Conservation (phyloP, 2,888 invertebrate species). For the Autographa gamma region DNA sequence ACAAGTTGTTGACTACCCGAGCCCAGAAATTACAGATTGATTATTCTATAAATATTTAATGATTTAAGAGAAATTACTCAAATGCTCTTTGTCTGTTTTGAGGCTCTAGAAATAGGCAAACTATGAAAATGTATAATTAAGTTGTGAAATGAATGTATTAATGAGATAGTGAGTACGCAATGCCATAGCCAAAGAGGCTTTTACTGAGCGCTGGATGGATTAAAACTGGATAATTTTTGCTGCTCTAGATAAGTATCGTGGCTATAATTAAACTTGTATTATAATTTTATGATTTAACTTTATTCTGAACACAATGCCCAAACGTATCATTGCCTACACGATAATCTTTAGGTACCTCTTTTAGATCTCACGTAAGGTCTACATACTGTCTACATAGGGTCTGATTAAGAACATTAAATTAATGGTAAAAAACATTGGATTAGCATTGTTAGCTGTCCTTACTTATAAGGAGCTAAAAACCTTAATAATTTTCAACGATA, state of each 20-base stretch:
- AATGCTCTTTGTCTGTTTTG: conserved; percentile 14
- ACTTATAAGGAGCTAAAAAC: too few species aligned
- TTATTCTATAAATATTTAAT: conserved; percentile 42
- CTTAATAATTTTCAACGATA: too few species aligned
- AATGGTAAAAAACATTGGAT: too few species aligned
- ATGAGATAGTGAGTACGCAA: neutral
- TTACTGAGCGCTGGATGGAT: conserved; percentile 4
- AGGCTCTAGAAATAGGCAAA: neutral
- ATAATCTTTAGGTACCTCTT: too few species aligned
- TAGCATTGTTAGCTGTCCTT: too few species aligned
- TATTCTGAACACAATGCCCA: too few species aligned
- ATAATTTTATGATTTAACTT: neutral
- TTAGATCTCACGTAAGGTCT: too few species aligned
- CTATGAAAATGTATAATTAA: conserved; percentile 5
- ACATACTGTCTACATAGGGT: too few species aligned
- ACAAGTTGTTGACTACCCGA: conserved; percentile 53
- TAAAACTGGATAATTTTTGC: conserved; percentile 4
- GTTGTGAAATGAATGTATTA: neutral
- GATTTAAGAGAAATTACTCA: conserved; percentile 12
- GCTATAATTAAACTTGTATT: neutral
- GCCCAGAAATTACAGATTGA: conserved; percentile 35
- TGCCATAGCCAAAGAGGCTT: neutral
- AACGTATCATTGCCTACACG: too few species aligned
- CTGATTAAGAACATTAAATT: too few species aligned
- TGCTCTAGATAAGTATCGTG: conserved; percentile 2